Evolutionary conservation across 2,113 vertebrate genomes (phyloP).

Genomic region (Melanocharis versteri): DNA sequence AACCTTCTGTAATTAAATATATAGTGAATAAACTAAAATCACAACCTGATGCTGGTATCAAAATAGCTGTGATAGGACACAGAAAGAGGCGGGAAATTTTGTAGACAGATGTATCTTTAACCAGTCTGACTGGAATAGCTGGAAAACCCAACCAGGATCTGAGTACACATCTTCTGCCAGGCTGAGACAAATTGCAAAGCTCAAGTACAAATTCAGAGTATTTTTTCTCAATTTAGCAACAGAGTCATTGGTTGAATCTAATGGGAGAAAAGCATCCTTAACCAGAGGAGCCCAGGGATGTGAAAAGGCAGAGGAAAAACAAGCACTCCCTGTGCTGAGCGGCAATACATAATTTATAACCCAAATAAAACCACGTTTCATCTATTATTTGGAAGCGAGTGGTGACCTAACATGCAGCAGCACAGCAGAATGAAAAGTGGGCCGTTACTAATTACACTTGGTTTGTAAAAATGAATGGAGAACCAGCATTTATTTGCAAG

Average conservation of each 20-base stretch:
- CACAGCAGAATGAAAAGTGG: neutral
- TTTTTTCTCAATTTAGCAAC: neutral
- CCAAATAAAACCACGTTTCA: neutral
- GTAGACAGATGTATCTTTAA: neutral
- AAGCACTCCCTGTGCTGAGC: neutral
- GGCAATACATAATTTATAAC: neutral
- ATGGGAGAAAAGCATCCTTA: neutral
- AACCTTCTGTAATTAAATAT: neutral
- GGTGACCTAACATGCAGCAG: neutral
- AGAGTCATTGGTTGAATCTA: neutral
- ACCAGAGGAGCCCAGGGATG: neutral
- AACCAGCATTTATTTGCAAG: neutral
- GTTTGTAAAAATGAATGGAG: neutral
- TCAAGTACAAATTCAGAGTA: neutral
- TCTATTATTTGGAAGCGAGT: neutral
- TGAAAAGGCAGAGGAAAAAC: neutral
- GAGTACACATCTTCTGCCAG: fast-evolving
- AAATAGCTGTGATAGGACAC: neutral
- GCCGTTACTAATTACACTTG: neutral
- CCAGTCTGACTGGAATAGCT: neutral
- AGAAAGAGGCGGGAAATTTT: neutral
- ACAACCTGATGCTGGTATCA: neutral
- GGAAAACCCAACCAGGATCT: neutral
- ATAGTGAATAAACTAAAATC: neutral
- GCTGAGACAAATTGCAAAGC: neutral